phyloP scores from a whole-genome alignment of 2,797 vertebrate genomes.

The Coregonus suidteri region DNA sequence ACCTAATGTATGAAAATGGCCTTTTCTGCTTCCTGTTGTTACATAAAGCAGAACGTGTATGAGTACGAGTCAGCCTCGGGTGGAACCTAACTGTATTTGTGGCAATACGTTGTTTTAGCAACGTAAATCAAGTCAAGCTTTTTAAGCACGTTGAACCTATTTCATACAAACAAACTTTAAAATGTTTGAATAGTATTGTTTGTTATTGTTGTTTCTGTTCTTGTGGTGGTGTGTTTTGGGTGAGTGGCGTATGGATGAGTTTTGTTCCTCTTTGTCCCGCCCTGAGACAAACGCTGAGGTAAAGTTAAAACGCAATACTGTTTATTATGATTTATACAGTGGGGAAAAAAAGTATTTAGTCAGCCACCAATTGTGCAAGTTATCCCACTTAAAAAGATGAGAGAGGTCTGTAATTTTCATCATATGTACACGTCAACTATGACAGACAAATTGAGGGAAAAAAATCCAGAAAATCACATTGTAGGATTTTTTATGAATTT shows the following conservation, averaged over 20 bases:
- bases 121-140: too few species aligned
- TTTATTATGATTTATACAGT: background rate
- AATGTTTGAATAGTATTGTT: background rate
- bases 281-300: background rate
- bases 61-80: background rate
- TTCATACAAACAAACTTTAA: background rate
- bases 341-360: too few species aligned
- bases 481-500: too few species aligned
- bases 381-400: too few species aligned
- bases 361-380: too few species aligned
- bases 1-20: conserved; percentile 2
- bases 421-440: too few species aligned
- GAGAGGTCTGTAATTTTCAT: too few species aligned
- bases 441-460: too few species aligned
- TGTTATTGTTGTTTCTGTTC: background rate
- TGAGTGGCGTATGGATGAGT: background rate
- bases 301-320: background rate
- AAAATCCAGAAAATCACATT: too few species aligned
- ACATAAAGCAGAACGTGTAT: background rate
- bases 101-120: too few species aligned
- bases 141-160: background rate
- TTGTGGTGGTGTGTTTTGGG: too few species aligned
- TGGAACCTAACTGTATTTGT: too few species aligned
- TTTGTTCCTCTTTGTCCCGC: background rate
- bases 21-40: conserved; percentile 1